Conservation (phyloP, 2,797 vertebrate species). For the Lagodon rhomboides region DNA sequence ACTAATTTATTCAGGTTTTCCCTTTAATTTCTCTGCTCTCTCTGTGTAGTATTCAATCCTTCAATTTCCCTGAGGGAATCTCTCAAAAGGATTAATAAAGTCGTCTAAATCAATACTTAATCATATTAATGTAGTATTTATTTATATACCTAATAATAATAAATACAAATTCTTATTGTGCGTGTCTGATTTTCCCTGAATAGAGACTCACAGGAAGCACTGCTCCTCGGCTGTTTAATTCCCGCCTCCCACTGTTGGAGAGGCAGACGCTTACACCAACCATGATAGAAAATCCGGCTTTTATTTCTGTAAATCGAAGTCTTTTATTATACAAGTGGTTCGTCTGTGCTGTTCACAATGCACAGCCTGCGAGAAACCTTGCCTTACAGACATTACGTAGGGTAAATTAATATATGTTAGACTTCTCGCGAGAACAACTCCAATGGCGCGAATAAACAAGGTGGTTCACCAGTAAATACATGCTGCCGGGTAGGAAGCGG, state of each 20-base stretch:
- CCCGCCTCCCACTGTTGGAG: not conserved
- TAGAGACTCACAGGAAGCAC: not conserved
- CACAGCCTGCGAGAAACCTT: rapidly evolving
- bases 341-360: rapidly evolving
- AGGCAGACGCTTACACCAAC: rapidly evolving
- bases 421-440: conserved; percentile 64
- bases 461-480: not conserved
- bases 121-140: no score
- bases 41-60: no score
- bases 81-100: no score
- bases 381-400: conserved; percentile 39
- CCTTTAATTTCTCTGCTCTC: no score
- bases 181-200: not conserved
- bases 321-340: not conserved
- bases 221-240: no score
- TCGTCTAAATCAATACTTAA: no score
- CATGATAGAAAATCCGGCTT: rapidly evolving
- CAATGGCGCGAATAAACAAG: conserved; percentile 75
- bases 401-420: rapidly evolving
- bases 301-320: not conserved
- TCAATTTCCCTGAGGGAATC: no score
- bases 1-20: no score
- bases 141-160: no score
- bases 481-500: rapidly evolving
- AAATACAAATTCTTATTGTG: no score